A percentile compares a stretch with the other conserved stretches of the same genome.
Evolutionary conservation across 2,113 vertebrate species (phyloP).

Genomic region (Rattus rattus): DNA sequence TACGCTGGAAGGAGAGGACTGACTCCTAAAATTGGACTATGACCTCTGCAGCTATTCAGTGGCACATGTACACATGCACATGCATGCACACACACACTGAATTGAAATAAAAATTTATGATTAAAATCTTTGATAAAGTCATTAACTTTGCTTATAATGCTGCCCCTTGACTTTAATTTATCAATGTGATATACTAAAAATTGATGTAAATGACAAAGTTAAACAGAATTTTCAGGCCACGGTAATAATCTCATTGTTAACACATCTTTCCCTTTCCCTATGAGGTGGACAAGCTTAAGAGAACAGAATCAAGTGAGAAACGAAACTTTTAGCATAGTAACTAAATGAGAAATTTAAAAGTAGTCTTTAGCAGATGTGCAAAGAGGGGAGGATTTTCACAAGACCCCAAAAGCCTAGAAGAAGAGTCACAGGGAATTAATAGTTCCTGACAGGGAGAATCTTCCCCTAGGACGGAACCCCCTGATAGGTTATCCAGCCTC

Average conservation of each 20-base stretch:
- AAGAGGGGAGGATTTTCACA: not conserved
- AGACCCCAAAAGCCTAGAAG: not conserved
- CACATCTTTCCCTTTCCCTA: not conserved
- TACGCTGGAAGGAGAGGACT: not conserved
- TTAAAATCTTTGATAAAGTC: not conserved
- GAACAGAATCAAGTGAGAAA: not conserved
- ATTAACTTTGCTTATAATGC: constrained; percentile 40
- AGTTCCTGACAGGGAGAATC: not conserved
- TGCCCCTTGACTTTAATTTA: not conserved
- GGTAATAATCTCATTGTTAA: not conserved
- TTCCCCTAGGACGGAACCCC: not conserved
- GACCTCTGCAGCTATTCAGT: not conserved
- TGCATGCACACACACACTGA: not conserved
- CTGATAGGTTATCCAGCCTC: not conserved
- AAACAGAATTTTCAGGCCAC: not conserved
- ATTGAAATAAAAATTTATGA: not conserved
- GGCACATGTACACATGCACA: not conserved
- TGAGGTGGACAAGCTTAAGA: not conserved
- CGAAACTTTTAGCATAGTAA: constrained; percentile 19
- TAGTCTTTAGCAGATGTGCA: not conserved
- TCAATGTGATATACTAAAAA: not conserved
- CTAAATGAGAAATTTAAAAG: not conserved
- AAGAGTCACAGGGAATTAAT: not conserved
- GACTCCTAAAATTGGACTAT: not conserved
- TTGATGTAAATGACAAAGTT: not conserved